Base-by-base conservation (phyloP, 2,888 invertebrate genomes). In the Bhutanitis thaidina region DNA sequence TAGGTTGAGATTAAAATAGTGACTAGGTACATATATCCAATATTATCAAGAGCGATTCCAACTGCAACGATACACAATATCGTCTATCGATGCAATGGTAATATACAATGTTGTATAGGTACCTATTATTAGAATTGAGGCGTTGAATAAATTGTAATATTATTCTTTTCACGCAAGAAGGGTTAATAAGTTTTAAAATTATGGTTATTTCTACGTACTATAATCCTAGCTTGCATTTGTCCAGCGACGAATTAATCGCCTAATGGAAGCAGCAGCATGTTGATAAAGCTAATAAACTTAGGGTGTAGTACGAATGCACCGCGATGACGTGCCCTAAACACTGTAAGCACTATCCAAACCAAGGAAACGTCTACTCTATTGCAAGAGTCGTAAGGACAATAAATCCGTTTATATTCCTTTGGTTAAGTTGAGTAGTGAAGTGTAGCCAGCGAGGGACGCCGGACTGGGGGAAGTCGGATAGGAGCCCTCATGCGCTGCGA, bases 181-280 rank as follows among this genome's bases (percentile, higher is more conserved):
- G n/a, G n/a, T 3, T 20, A 20, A 20, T 20, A 20, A 20, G 20
- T 20, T 20, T 20, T 20, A 3, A 3, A 20, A 20, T 20, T 20
- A 3, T 20, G 20, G 20, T 20, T 20, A 5, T 3, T 20, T 20
- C 2, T 20, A 20, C 20, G 20, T 20, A 3, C n/a, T 20, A 3
- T 20, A 20, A 3, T 5, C 39, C 25, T n/a, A 41, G 36, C 20
- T 39, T 34, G 44, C 30, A 64, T 64, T 65, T 64, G 55, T 61
- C 61, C 59, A 61, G 63, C 62, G 58, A 65, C 59, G 73, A 74
- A 77, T 83, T 86, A 85, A 85, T 83, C 78, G 72, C 70, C 73
- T 86, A 86, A 87, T 87, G 86, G 84, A 34, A 66, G 80, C 82
- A 84, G 77, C 83, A 80, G 80, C 79, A 78, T 83, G 84, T 83